Base-by-base conservation (phyloP, 2,888 invertebrate genomes). In the Odontocolon sp. region DNA sequence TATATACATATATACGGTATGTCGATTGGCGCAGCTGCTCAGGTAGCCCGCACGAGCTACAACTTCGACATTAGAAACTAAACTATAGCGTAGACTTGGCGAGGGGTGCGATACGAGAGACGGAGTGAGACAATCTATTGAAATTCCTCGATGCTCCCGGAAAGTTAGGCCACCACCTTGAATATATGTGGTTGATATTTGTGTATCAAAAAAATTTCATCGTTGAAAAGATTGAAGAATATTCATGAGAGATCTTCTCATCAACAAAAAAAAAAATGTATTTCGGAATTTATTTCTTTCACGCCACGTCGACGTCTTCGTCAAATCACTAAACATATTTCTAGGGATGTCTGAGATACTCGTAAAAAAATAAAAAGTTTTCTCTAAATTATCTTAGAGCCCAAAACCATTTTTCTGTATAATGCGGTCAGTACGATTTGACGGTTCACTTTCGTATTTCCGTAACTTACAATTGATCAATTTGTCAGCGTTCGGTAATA, bases 21-120 rank as follows among this genome's bases (percentile, higher is more conserved):
- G 26, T 59, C 50, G 64, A 69, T 72, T 33, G 72, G 52, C 21
- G 85, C 89, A 89, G 89, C 89, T 89, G 89, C 87, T 86, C 87
- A 88, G 88, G 88, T 88, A 82, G 78, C 77, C 66, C 69, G 86
- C 88, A 87, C 88, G 88, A 87, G 88, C 89, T 88, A 86, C 89
- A 87, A 86, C 87, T 86, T 84, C 83, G 84, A 87, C 84, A 87
- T 87, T 87, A 86, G 84, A 86, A 85, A 84, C 80, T 82, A 78
- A 82, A 82, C 77, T 80, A 81, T 28, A 50, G 38, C 61, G 21
- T 61, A 56, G 69, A n/a, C 28, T 42, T 18, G 59, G 21, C 40
- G 40, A 67, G 63, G 77, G 75, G 61, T 57, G 47, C 57, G 16
- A 63, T 52, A 59, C 11, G 36, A 26, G 45, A 59, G 50, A 67